Evolutionary conservation across 2,888 invertebrate genomes (phyloP).

Genomic region (Megalurothrips usitatus): DNA sequence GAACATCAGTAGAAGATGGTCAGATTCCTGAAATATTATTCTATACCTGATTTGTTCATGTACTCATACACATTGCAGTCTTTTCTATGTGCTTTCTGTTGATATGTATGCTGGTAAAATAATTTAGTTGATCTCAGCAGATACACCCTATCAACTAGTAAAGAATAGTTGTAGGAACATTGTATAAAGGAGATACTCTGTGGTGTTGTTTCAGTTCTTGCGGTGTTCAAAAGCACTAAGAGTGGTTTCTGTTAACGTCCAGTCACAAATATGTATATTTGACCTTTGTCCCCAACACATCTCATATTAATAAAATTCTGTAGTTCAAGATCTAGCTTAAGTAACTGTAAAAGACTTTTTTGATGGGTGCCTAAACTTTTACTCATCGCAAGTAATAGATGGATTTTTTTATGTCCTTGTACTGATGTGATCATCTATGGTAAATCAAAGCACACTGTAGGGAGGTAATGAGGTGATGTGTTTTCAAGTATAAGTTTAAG

Average conservation of each 20-base stretch:
- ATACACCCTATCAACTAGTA: background rate
- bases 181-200: too few relatives aligned
- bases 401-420: too few relatives aligned
- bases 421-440: too few relatives aligned
- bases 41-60: conserved; percentile 53
- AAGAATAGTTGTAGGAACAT: background rate
- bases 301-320: background rate
- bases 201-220: background rate
- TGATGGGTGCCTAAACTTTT: too few relatives aligned
- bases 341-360: too few relatives aligned
- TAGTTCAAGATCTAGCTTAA: background rate
- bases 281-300: background rate
- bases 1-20: conserved; percentile 80
- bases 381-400: too few relatives aligned
- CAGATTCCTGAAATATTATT: conserved; percentile 85
- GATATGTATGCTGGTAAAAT: background rate
- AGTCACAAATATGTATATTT: background rate
- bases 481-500: too few relatives aligned
- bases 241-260: background rate
- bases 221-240: background rate
- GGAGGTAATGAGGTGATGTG: too few relatives aligned
- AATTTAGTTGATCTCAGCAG: background rate
- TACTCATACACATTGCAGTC: too few relatives aligned
- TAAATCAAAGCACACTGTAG: too few relatives aligned
- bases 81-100: too few relatives aligned